Evolutionary conservation across 2,888 invertebrate genomes (phyloP).

Genomic region (Tubiluchus corallicola): DNA sequence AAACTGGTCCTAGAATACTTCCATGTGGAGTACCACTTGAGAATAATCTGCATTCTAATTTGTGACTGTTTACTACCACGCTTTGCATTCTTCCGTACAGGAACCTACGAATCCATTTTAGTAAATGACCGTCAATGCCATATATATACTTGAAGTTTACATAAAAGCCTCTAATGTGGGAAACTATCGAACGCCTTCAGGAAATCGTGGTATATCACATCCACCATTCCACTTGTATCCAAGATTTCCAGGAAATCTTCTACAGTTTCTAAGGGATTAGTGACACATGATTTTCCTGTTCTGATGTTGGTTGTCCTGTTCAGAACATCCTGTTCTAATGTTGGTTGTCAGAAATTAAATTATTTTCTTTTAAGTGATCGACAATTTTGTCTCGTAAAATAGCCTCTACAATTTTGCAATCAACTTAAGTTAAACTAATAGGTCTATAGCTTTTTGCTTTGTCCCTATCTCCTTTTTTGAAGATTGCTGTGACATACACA

Average conservation of each 20-base stretch:
- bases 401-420: constrained; percentile 14
- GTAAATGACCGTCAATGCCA: no score
- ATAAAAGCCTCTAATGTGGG: background rate
- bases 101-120: background rate
- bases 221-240: constrained; percentile 12
- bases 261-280: constrained; percentile 13
- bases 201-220: constrained; percentile 14
- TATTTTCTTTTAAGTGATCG: background rate
- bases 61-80: background rate
- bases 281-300: constrained; percentile 13
- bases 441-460: constrained; percentile 13
- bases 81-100: background rate
- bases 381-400: background rate
- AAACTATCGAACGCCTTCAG: constrained; percentile 13
- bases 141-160: no score
- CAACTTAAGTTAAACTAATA: constrained; percentile 12
- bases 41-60: background rate
- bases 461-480: constrained; percentile 12
- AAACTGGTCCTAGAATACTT: background rate
- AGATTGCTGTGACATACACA: constrained; percentile 12
- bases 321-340: no score
- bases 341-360: constrained; percentile 10
- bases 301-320: no score
- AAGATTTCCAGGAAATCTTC: constrained; percentile 11
- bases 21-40: background rate